Conservation (phyloP, 2,797 vertebrate genomes). For the Chiloscyllium punctatum region DNA sequence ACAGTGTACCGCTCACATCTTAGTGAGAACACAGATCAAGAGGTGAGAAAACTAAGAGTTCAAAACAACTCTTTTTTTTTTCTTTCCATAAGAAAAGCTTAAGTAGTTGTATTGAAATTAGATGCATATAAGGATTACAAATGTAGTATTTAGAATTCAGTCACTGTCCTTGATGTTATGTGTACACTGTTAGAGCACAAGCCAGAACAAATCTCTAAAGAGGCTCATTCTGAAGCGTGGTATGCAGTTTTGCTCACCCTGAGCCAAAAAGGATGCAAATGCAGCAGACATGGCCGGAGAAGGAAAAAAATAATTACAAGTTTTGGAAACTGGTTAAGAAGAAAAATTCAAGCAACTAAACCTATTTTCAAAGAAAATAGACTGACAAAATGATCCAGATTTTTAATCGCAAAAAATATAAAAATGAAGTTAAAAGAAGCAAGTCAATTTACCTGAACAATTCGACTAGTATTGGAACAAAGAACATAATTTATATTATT, state of each 20-base stretch:
- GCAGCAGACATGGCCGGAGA: background rate
- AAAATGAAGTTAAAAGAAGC: background rate
- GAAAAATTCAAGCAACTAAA: background rate
- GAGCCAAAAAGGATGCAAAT: background rate
- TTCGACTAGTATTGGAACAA: background rate
- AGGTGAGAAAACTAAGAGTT: too few species aligned
- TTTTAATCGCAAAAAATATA: background rate
- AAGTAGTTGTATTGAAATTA: background rate
- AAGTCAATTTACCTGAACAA: background rate
- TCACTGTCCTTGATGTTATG: background rate
- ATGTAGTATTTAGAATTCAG: background rate
- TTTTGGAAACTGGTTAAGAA: background rate
- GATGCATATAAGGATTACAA: background rate
- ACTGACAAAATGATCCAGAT: background rate
- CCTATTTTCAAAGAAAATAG: background rate
- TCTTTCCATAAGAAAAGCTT: background rate
- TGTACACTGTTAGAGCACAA: background rate
- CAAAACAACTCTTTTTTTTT: too few species aligned
- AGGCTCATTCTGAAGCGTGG: background rate
- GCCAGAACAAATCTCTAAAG: background rate
- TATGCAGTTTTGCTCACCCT: background rate
- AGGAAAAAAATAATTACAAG: background rate
- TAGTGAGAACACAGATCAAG: too few species aligned
- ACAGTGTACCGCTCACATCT: too few species aligned
- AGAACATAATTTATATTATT: background rate